These are phyloP conservation scores for Branchinecta sandiegonensis DNA, from an alignment of 2,888 invertebrate species.

Conservation along the genomic window DNA sequence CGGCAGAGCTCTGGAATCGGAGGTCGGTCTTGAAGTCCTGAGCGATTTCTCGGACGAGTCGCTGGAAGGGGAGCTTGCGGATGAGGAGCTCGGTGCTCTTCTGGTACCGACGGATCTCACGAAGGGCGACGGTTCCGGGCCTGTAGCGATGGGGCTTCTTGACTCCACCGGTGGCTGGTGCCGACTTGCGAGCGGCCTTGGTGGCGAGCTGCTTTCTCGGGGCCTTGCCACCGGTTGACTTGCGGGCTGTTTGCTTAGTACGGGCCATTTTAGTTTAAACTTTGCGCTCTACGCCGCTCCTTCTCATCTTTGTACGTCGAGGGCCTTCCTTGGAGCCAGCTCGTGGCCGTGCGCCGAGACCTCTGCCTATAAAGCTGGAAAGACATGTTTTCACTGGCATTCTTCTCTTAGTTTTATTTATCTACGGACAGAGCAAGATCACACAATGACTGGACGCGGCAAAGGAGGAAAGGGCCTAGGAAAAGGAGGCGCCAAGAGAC, in stretches of 20 bases:
- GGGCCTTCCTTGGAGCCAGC: no score
- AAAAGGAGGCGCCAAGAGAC: no score
- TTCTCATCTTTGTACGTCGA: no score
- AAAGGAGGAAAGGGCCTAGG: no score
- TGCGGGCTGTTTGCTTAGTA: constrained; percentile 95
- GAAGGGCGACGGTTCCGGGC: constrained; percentile 40
- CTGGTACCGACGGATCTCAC: constrained; percentile 41
- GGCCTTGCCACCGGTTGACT: constrained; percentile 92
- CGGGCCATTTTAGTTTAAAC: constrained; percentile 58
- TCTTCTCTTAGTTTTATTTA: no score
- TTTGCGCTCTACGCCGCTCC: no score
- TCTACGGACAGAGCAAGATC: no score
- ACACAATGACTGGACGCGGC: no score
- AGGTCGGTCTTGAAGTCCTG: constrained; percentile 33
- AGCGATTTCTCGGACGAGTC: constrained; percentile 35
- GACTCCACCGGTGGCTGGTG: constrained; percentile 39
- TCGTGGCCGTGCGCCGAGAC: no score
- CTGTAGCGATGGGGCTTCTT: constrained; percentile 41
- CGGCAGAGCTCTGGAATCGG: constrained; percentile 24
- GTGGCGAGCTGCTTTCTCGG: constrained; percentile 86
- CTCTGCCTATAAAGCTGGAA: no score
- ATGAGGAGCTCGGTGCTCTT: constrained; percentile 40
- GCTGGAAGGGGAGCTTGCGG: constrained; percentile 40
- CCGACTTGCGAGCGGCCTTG: constrained; percentile 73
- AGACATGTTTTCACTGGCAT: no score